Conservation (phyloP, 2,888 invertebrate species). For the Diarsia rubi region DNA sequence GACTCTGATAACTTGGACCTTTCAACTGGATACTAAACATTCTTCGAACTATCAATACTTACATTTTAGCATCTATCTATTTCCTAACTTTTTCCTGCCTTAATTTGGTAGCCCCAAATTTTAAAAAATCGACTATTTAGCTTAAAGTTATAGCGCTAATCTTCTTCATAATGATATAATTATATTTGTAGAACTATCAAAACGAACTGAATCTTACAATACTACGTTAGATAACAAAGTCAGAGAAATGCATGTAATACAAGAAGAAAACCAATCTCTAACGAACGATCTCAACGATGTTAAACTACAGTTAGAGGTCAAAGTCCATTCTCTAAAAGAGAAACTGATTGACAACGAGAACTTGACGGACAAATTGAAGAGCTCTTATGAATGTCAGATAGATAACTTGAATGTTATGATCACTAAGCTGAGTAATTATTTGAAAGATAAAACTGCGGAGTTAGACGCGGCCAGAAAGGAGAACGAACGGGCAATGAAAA, state of each 20-base stretch:
- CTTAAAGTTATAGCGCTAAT: conserved; percentile 6
- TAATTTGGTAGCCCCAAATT: not conserved
- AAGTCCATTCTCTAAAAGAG: conserved; percentile 81
- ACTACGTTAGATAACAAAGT: conserved; percentile 69
- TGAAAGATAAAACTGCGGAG: conserved; percentile 80
- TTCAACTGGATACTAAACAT: conserved; percentile 35
- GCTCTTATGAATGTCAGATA: conserved; percentile 80
- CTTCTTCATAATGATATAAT: conserved; percentile 31
- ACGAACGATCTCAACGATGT: conserved; percentile 77
- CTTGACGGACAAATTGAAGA: conserved; percentile 80
- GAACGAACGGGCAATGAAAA: conserved; percentile 73
- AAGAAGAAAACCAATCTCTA: conserved; percentile 76
- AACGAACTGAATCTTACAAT: conserved; percentile 70
- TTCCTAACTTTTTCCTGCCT: conserved; percentile 22
- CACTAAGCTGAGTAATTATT: conserved; percentile 77
- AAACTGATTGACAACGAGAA: conserved; percentile 80
- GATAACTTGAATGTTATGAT: conserved; percentile 82
- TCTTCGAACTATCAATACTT: conserved; percentile 39
- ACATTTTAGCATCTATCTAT: conserved; percentile 22
- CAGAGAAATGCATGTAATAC: conserved; percentile 73
- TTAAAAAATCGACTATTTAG: conserved; percentile 22
- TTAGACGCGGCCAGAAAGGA: conserved; percentile 75
- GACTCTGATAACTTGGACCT: conserved; percentile 23
- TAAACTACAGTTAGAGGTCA: conserved; percentile 78
- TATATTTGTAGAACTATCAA: conserved; percentile 74